Evolutionary conservation across 2,113 vertebrate genomes (phyloP).

Genomic region (Rhadina sibilatrix): DNA sequence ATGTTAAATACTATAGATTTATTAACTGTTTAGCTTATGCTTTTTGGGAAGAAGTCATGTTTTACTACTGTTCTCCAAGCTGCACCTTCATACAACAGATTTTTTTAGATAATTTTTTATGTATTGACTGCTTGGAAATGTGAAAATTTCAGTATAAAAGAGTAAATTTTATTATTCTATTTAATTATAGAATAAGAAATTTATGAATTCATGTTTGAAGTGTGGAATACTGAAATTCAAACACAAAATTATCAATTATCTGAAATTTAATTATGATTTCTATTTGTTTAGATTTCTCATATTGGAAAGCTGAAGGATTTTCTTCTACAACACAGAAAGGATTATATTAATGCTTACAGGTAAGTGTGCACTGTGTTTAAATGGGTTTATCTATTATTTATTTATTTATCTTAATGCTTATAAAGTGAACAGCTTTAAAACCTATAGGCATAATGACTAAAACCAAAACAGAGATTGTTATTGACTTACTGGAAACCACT

Average conservation of each 20-base stretch:
- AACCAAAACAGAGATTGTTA: background rate
- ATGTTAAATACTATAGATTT: background rate
- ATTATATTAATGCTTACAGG: slow-evolving; percentile 94
- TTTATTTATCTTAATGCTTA: background rate
- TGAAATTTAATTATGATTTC: background rate
- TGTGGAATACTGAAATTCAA: background rate
- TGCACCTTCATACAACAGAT: background rate
- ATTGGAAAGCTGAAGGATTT: slow-evolving; percentile 97
- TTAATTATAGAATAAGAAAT: background rate
- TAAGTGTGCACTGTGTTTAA: slow-evolving; percentile 45
- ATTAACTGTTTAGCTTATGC: background rate
- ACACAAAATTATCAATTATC: background rate
- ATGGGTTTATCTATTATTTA: background rate
- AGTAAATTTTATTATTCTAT: background rate
- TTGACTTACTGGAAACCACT: background rate
- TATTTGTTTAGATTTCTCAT: slow-evolving; percentile 84
- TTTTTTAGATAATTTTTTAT: background rate
- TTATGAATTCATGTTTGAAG: background rate
- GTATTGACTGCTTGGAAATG: background rate
- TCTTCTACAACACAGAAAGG: slow-evolving; percentile 93
- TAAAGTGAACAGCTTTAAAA: background rate
- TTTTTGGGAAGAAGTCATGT: background rate
- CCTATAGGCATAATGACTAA: background rate
- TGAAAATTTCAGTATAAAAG: background rate
- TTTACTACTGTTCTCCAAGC: background rate